These are phyloP conservation scores for Diaperis boleti DNA, from an alignment of 2,888 invertebrate species.

Conservation along the genomic window DNA sequence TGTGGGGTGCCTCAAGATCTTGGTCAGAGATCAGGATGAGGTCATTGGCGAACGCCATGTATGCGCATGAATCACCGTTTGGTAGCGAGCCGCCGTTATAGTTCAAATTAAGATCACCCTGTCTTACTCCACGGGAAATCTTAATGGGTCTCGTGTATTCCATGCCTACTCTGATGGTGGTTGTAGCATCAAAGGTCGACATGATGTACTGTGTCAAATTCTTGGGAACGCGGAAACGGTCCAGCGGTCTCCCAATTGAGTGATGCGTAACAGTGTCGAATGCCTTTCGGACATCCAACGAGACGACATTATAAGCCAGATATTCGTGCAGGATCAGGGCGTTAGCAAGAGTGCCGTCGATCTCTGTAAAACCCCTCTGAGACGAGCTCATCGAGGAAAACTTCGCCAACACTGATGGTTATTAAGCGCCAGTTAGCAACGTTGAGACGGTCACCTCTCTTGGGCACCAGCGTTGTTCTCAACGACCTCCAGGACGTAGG, in stretches of 20 bases:
- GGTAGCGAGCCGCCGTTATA: conserved; percentile 13
- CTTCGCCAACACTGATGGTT: too few species aligned
- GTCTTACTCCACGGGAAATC: conserved; percentile 58
- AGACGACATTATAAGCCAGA: conserved; percentile 30
- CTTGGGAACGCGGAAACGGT: conserved; percentile 28
- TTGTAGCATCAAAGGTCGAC: conserved; percentile 14
- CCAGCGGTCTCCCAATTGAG: conserved; percentile 41
- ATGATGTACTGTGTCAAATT: neutral
- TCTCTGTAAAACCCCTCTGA: conserved; percentile 56
- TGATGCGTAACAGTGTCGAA: conserved; percentile 48
- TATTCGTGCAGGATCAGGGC: conserved; percentile 51
- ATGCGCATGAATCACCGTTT: neutral
- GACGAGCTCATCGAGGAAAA: too few species aligned
- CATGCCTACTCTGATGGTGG: conserved; percentile 38
- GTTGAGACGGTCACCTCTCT: conserved; percentile 44
- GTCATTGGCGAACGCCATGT: conserved; percentile 39
- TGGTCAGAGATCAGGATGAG: conserved; percentile 24
- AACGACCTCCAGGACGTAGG: conserved; percentile 38
- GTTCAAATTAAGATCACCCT: conserved; percentile 55
- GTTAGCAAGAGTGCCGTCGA: conserved; percentile 61
- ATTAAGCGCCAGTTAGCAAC: conserved; percentile 53
- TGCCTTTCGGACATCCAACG: conserved; percentile 47
- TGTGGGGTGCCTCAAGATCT: neutral
- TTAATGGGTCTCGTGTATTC: conserved; percentile 35
- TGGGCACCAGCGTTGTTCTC: conserved; percentile 44